A percentile compares a stretch with the other conserved stretches of the same genome.
Conservation (phyloP, 2,888 invertebrate genomes). For the Ochropleura leucogaster region DNA sequence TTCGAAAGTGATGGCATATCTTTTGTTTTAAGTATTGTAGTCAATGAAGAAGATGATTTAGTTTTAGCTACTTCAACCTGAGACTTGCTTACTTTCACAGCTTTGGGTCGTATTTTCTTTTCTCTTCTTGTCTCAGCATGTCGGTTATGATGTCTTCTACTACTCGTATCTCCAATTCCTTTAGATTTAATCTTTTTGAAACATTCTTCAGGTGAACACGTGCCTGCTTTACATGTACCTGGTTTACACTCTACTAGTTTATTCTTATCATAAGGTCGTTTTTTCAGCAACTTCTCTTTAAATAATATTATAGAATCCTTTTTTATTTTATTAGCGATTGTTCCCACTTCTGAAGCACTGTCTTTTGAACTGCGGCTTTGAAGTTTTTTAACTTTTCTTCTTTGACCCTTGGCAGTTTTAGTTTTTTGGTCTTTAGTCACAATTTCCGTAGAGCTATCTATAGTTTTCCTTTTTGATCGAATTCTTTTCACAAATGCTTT, state of each 20-base stretch:
- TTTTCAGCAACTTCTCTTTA: slow-evolving; percentile 70
- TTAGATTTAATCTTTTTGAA: slow-evolving; percentile 42
- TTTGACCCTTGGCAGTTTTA: slow-evolving; percentile 34
- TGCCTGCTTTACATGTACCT: slow-evolving; percentile 44
- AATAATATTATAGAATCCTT: slow-evolving; percentile 75
- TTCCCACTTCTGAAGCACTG: slow-evolving; percentile 50
- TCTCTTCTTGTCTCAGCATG: slow-evolving; percentile 27
- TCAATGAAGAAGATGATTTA: slow-evolving; percentile 24
- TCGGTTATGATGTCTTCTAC: slow-evolving; percentile 9
- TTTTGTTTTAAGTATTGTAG: slow-evolving; percentile 18
- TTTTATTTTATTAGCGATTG: slow-evolving; percentile 63
- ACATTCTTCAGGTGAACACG: slow-evolving; percentile 54
- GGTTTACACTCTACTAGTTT: slow-evolving; percentile 60
- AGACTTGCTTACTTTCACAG: slow-evolving; percentile 35
- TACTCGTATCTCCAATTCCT: slow-evolving; percentile 18
- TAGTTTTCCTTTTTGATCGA: slow-evolving; percentile 26
- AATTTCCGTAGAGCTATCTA: slow-evolving; percentile 2
- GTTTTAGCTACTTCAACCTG: slow-evolving; percentile 1
- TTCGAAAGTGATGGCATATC: slow-evolving; percentile 9
- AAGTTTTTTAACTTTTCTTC: slow-evolving; percentile 58
- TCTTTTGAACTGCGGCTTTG: slow-evolving; percentile 56
- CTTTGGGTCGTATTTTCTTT: slow-evolving; percentile 10
- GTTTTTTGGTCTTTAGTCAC: slow-evolving; percentile 52
- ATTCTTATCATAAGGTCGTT: slow-evolving; percentile 49
- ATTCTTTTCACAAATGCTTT: slow-evolving; percentile 29